Evolutionary conservation across 2,113 vertebrate species (phyloP).

Genomic region (Phyllostomus discolor): DNA sequence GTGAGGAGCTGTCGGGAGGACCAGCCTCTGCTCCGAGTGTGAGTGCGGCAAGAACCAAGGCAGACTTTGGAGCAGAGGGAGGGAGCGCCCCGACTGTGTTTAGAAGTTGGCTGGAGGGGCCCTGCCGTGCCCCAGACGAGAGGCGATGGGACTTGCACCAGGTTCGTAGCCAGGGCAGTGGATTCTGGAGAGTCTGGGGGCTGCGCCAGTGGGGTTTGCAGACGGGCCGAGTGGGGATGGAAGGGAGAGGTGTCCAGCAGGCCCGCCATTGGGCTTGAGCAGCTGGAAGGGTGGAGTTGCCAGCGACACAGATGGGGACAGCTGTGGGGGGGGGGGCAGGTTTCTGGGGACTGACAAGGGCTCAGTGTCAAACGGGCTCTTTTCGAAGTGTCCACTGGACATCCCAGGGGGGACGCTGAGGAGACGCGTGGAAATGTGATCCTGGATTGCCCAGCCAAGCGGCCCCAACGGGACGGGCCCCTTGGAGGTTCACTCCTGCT

Average conservation of each 20-base stretch:
- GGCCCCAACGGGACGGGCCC: background rate
- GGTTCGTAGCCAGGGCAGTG: background rate
- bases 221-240: background rate
- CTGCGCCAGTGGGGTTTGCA: background rate
- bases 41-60: background rate
- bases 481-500: background rate
- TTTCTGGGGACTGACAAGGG: no score
- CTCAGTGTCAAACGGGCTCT: accelerated
- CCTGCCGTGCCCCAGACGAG: background rate
- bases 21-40: background rate
- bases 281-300: background rate
- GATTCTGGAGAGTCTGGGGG: background rate
- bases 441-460: background rate
- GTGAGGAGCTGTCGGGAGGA: background rate
- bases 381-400: background rate
- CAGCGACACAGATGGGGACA: background rate
- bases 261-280: background rate
- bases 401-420: background rate
- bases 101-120: no score
- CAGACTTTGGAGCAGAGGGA: background rate
- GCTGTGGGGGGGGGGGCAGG: background rate
- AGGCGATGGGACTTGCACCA: background rate
- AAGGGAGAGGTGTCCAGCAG: background rate
- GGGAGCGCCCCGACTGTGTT: background rate
- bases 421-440: background rate